Percentiles rank a stretch among this genome's conserved stretches.
phyloP scores from a whole-genome alignment of 1,140 invertebrate species.

The Batillaria attramentaria region DNA sequence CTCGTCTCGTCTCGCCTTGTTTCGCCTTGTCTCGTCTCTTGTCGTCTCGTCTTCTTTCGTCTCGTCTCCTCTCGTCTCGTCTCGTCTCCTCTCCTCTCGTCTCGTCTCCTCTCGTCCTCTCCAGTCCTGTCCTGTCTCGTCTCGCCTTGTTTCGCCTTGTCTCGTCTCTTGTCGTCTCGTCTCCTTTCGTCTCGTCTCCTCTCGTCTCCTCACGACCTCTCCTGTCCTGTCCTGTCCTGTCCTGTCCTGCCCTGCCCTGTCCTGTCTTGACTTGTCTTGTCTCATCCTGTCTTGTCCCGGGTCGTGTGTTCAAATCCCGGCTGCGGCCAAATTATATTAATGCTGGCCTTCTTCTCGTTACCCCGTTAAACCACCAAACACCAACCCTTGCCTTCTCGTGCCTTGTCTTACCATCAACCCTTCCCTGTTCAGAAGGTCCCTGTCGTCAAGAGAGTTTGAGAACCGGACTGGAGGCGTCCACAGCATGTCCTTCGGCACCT shows the following conservation, averaged over 20 bases:
- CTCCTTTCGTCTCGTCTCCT: slow-evolving; percentile 26
- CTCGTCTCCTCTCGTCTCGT: slow-evolving; percentile 25
- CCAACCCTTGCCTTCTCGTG: no score
- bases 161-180: slow-evolving; percentile 25
- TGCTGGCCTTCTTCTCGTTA: no score
- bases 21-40: slow-evolving; percentile 28
- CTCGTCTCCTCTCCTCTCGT: slow-evolving; percentile 26
- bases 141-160: slow-evolving; percentile 30
- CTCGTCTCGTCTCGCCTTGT: slow-evolving; percentile 27
- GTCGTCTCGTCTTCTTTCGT: slow-evolving; percentile 29
- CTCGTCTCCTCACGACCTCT: slow-evolving; percentile 25
- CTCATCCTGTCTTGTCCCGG: no score
- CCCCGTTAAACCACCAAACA: no score
- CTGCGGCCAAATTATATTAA: no score
- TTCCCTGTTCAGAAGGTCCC: no score
- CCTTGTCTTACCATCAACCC: no score
- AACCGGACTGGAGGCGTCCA: no score
- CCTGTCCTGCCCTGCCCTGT: no score
- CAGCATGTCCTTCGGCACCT: no score
- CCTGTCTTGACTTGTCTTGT: slow-evolving; percentile 22
- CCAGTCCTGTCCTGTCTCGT: slow-evolving; percentile 30
- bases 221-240: slow-evolving; percentile 21
- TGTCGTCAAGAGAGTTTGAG: no score
- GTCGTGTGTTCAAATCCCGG: no score
- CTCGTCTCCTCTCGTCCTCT: slow-evolving; percentile 32